phyloP scores from a whole-genome alignment of 2,797 vertebrate genomes.

The Bufotes viridis region DNA sequence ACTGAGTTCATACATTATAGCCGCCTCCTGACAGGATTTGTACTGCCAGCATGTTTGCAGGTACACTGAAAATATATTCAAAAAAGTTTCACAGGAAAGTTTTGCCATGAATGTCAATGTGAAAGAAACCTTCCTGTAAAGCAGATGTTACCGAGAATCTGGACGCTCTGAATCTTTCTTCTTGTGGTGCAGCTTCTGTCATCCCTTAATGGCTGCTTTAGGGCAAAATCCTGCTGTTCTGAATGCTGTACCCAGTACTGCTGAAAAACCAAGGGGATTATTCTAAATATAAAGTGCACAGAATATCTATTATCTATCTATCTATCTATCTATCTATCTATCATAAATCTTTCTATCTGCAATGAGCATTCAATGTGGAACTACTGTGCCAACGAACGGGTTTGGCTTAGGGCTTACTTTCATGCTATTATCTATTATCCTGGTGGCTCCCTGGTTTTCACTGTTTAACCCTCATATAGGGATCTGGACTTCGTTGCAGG shows the following conservation, averaged over 20 bases:
- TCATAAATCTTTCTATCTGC: not conserved
- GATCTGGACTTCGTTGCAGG: too few relatives aligned
- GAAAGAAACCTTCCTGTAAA: constrained; percentile 36
- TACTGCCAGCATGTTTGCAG: not conserved
- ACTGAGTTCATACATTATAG: not conserved
- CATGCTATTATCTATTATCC: too few relatives aligned
- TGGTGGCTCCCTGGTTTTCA: too few relatives aligned
- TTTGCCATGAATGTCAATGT: constrained; percentile 42
- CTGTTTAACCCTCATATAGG: too few relatives aligned
- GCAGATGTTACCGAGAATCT: constrained; percentile 44
- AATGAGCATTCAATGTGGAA: too few relatives aligned
- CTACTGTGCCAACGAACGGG: too few relatives aligned
- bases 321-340: constrained; percentile 7
- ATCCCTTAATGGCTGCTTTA: constrained; percentile 49
- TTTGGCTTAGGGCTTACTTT: too few relatives aligned
- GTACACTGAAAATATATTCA: not conserved
- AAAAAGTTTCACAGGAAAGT: constrained; percentile 12
- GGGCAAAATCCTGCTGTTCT: constrained; percentile 29
- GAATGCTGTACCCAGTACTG: not conserved
- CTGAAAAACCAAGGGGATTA: not conserved
- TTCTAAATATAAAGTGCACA: not conserved
- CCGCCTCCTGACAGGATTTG: not conserved
- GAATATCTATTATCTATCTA: not conserved
- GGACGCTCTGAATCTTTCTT: constrained; percentile 20
- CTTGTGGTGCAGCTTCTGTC: constrained; percentile 19